These are phyloP conservation scores for Chlamydotis undulata DNA, from an alignment of 2,113 vertebrate genomes.

Conservation along the genomic window DNA sequence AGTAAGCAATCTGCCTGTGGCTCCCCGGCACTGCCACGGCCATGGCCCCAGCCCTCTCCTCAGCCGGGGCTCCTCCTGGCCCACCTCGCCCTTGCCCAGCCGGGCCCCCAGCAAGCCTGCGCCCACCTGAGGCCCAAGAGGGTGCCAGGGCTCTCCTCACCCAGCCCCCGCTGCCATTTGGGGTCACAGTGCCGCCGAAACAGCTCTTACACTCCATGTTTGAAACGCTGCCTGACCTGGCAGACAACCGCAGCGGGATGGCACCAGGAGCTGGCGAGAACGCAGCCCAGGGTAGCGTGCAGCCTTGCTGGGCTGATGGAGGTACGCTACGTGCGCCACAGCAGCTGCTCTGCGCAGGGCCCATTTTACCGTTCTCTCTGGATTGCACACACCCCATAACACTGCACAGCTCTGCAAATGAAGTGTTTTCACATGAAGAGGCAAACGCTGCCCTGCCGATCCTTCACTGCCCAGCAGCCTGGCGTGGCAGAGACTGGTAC, in stretches of 20 bases:
- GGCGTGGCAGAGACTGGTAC: not conserved
- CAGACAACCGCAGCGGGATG: not conserved
- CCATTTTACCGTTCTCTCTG: not conserved
- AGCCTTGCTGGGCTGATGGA: not conserved
- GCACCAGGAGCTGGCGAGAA: not conserved
- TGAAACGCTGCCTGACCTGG: not conserved
- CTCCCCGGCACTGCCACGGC: not conserved
- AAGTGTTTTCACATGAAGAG: not conserved
- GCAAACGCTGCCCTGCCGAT: not conserved
- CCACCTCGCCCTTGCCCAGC: not conserved
- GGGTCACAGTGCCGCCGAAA: not conserved
- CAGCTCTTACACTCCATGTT: fast-evolving
- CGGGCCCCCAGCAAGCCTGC: not conserved
- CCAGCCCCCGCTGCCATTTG: fast-evolving
- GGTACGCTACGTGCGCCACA: too few species aligned
- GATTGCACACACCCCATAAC: not conserved
- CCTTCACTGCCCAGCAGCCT: not conserved
- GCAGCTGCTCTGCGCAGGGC: not conserved
- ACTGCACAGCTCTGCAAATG: not conserved
- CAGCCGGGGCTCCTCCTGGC: fast-evolving
- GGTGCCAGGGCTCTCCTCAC: not conserved
- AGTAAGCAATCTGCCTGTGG: fast-evolving
- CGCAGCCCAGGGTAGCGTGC: not conserved
- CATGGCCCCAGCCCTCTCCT: not conserved
- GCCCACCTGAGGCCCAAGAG: not conserved